Percentiles rank a stretch among this genome's conserved stretches.
Evolutionary conservation across 2,797 vertebrate genomes (phyloP).

Genomic region (Lophotriccus pileatus): DNA sequence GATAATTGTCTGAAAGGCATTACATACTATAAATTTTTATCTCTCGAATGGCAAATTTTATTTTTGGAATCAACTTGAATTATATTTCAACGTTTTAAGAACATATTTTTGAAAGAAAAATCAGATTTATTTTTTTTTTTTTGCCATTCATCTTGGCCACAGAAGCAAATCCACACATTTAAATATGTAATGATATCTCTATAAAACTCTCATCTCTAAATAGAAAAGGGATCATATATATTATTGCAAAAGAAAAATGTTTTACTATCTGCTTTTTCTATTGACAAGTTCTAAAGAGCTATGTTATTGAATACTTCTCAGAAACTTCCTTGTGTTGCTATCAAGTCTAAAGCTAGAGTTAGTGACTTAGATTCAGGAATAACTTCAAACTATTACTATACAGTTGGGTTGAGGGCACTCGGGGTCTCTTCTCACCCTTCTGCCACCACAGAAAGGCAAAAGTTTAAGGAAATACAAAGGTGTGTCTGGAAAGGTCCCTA

Average conservation of each 20-base stretch:
- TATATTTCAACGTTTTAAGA: not conserved
- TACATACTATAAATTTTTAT: not conserved
- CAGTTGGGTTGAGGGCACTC: not conserved
- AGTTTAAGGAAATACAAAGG: not conserved
- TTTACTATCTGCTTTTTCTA: not conserved
- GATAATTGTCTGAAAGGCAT: not conserved
- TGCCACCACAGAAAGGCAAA: not conserved
- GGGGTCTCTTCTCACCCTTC: not conserved
- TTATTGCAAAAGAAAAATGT: not conserved
- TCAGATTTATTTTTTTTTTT: not conserved
- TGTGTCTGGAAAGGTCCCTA: not conserved
- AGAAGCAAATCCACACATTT: not conserved
- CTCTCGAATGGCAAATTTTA: not conserved
- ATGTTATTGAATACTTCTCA: not conserved
- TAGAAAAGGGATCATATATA: not conserved
- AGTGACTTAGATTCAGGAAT: not conserved
- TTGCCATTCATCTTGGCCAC: not conserved
- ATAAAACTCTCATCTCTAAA: not conserved
- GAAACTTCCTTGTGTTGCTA: not conserved
- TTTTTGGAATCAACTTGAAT: not conserved
- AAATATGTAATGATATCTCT: not conserved
- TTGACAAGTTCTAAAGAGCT: not conserved
- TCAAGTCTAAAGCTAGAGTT: not conserved
- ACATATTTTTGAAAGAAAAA: not conserved
- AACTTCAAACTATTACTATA: not conserved